These are phyloP conservation scores for Caenorhabditis drosophilae DNA, from an alignment of 2,888 invertebrate species.

Conservation along the genomic window DNA sequence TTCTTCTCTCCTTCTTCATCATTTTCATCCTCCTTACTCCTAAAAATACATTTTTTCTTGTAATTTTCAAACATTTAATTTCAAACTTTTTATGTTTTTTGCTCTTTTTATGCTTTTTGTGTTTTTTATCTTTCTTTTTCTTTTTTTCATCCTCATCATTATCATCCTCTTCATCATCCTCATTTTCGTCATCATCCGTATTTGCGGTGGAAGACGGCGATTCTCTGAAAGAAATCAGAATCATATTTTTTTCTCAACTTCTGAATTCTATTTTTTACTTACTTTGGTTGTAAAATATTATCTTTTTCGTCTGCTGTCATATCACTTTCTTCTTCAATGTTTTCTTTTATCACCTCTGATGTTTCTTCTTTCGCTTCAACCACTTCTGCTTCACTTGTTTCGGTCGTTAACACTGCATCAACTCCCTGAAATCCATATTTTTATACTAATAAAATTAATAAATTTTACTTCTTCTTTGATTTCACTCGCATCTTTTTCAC, in stretches of 20 bases:
- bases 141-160: constrained; percentile 16
- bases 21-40: constrained; percentile 9
- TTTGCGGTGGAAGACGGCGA: constrained; percentile 16
- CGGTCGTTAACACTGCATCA: constrained; percentile 5
- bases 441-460: too few species aligned
- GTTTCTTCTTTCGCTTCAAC: neutral
- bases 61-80: constrained; percentile 7
- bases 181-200: constrained; percentile 5
- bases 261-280: neutral
- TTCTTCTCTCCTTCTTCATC: constrained; percentile 8
- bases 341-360: neutral
- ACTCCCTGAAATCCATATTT: too few species aligned
- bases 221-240: constrained; percentile 10
- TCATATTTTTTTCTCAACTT: neutral
- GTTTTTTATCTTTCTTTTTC: constrained; percentile 42
- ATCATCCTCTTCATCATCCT: constrained; percentile 1
- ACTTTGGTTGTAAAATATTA: constrained; percentile 9
- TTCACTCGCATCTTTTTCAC: constrained; percentile 4
- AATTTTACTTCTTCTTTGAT: constrained; percentile 3
- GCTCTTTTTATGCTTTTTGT: constrained; percentile 50
- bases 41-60: neutral
- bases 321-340: constrained; percentile 10
- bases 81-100: constrained; percentile 40
- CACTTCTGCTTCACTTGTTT: constrained; percentile 28
- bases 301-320: constrained; percentile 4